These are phyloP conservation scores for Drosophila putrida DNA, from an alignment of 2,888 invertebrate genomes.

Conservation along the genomic window DNA sequence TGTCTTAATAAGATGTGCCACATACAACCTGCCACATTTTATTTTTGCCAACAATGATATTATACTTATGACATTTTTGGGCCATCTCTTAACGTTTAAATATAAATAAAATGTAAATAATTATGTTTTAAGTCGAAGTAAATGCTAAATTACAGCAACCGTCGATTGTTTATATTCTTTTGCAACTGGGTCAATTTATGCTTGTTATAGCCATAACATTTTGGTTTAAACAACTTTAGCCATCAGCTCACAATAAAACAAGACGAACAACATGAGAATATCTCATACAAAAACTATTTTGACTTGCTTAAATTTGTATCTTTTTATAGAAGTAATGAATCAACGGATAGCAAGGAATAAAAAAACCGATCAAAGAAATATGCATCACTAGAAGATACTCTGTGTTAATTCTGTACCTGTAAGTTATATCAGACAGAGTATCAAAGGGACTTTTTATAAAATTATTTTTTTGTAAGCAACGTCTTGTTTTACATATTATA, in stretches of 20 bases:
- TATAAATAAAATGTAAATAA: conserved; percentile 14
- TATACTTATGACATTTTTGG: conserved; percentile 40
- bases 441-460: too few species aligned
- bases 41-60: conserved; percentile 25
- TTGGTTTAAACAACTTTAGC: conserved; percentile 30
- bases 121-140: conserved; percentile 31
- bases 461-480: too few species aligned
- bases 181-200: conserved; percentile 40
- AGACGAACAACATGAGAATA: conserved; percentile 12
- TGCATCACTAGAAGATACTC: background rate
- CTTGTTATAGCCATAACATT: conserved; percentile 9
- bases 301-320: conserved; percentile 12
- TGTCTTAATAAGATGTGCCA: conserved; percentile 73
- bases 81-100: conserved; percentile 7
- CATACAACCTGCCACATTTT: conserved; percentile 17
- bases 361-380: background rate
- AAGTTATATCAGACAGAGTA: too few species aligned
- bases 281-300: conserved; percentile 1
- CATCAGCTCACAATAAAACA: conserved; percentile 20
- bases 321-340: conserved; percentile 22
- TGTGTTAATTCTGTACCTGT: background rate
- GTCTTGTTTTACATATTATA: background rate
- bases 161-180: conserved; percentile 14
- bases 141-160: conserved; percentile 23
- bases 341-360: background rate